Base-by-base conservation (phyloP, 1,140 invertebrate species). In the Episyrphus balteatus region DNA sequence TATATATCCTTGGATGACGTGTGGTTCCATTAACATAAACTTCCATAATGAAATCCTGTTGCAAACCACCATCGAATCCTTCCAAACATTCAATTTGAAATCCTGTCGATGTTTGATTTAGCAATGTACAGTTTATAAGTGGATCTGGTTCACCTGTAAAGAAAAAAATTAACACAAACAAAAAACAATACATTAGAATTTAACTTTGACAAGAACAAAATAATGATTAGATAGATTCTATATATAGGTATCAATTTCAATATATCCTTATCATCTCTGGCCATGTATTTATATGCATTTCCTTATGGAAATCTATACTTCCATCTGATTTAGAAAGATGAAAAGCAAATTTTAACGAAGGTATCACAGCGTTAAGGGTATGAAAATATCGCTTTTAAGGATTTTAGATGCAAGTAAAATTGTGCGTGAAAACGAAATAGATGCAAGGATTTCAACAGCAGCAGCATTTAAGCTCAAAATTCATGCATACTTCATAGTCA, bases 11-110 rank as follows among this genome's bases (percentile, higher is more conserved):
- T 47, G 62, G 54, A 63, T 59, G 48, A 53, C 58, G 50, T 44
- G 57, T 51, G 57, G 70, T 56, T 49, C 66, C 66, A 48, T 72
- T 64, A 50, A 73, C 71, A 51, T 73, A 71, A 26, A 83, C 74
- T 55, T 82, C 76, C 52, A 83, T 75, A 32, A 82, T 70, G 64
- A 84, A 85, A 57, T 74, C 75, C 63, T 85, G 83, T 44, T 78
- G 75, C 18, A 84, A 69, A 9, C 83, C 83, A 12, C 84, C 86
- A 61, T 88, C 83, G 64, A 86, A 88, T 30, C 84, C 84, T 63
- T 86, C 84, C 31, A 74, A 73, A 67, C 86, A 90, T 46, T 84
- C 79, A 54, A 88, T 81, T 67, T 81, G 75, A 53, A 89, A 73
- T 31, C 80, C 80, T 48, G 85, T 81, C 17, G 79, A 77, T 15